Base-by-base conservation (phyloP, 2,113 vertebrate species). In the Thamnophis sirtalis region DNA sequence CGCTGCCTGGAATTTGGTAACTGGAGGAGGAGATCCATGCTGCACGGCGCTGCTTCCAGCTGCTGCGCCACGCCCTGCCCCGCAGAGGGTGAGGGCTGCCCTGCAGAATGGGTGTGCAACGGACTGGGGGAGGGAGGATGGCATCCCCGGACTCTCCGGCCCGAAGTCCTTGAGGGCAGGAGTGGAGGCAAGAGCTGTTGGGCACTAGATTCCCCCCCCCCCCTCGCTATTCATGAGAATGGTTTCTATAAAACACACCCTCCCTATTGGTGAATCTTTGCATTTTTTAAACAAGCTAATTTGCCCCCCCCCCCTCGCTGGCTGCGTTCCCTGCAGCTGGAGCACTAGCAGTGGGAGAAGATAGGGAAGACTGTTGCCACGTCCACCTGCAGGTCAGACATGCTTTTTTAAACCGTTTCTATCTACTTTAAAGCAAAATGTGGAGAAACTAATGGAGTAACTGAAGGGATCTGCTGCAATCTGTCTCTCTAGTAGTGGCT, bases 271-370 rank as follows among this genome's bases (percentile, higher is more conserved):
- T 43, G 84, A 80, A 60, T 54, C 91, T 88, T 85, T 93, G n/a
- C n/a, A 63, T 38, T 90, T 58, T 89, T 91, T 91, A 93, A 89
- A 89, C 92, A 63, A 94, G 86, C 50, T 51, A 38, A 93, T 90
- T 92, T 54, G 6, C 87, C 68, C n/a, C n/a, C n/a, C 54, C 5
- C 6, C 22, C 68, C 68, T 3, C n/a, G 33, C 68, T 80, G 68
- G 33, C 68, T 80, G n/a, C 33, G n/a, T 38, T 80, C 33, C 68
- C 68, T 80, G 68, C 68, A 80, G 68, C 68, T 80, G 68, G 68
- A 80, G 33, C 33, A 21, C 33, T 80, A 38, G 68, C 68, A 9
- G 68, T 38, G 68, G 33, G 33, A 8, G 9, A 80, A 80, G 33
- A 80, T 80, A 80, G 73, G 73, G 73, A 80, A 80, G 73, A 4